Base-by-base conservation (phyloP, 2,888 invertebrate species). In the Hydraecia micacea region DNA sequence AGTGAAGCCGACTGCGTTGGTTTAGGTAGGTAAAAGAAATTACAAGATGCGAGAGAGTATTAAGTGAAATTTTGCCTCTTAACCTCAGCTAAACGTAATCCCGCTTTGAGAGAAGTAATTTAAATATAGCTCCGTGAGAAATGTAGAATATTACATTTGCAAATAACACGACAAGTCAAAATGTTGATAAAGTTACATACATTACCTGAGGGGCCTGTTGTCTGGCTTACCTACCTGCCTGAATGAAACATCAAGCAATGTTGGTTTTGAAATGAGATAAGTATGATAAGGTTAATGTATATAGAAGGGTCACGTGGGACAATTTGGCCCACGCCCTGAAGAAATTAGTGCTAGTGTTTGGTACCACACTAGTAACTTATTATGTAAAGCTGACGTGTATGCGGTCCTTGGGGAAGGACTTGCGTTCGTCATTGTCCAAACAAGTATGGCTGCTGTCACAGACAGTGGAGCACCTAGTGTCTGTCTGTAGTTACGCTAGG, bases 21-120 rank as follows among this genome's bases (percentile, higher is more conserved):
- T 79, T 81, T 81, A 86, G 85, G 86, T 81, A 86, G 85, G 86
- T 90, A 89, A 90, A 70, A 91, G 90, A 89, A 91, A 91, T 91
- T 91, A 91, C 91, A 87, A 88, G 85, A 91, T 83, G 81, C 86
- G 88, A 83, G 88, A 75, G 83, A 85, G 85, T 83, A 86, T 89
- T 91, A 90, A 89, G 89, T 90, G 88, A 90, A 90, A 91, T 83
- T 89, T 90, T 83, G 81, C 88, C 88, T 89, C 85, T 87, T 90
- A 90, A 91, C 89, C 91, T 87, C 88, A 72, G 90, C 87, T 90
- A 90, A 90, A 91, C 81, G 87, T 90, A 91, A 91, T 92, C 90
- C 86, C 85, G 84, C 88, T 89, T 89, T 89, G 88, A 91, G 90
- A 84, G 89, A 90, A 90, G 90, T 91, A 89, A 91, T 91, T 92